Percentiles rank a stretch among this genome's conserved stretches.
Evolutionary conservation across 2,888 invertebrate genomes (phyloP).

Genomic region (Sabatieria punctata): DNA sequence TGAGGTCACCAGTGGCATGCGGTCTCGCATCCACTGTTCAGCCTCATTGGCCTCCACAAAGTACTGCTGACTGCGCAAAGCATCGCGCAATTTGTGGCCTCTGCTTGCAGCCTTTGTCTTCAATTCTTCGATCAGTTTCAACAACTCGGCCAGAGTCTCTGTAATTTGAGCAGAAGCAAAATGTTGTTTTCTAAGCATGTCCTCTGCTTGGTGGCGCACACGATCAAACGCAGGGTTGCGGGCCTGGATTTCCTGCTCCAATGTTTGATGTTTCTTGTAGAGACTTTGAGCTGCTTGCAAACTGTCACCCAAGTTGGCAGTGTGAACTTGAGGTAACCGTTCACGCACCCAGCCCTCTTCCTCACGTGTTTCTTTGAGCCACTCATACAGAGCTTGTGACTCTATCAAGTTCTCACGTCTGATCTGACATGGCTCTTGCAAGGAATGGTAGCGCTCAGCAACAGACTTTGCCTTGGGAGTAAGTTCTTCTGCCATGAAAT

Average conservation of each 20-base stretch:
- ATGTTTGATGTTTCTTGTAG: conserved; percentile 76
- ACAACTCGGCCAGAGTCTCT: conserved; percentile 46
- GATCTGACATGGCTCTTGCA: conserved; percentile 76
- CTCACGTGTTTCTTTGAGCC: conserved; percentile 75
- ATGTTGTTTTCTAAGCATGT: conserved; percentile 65
- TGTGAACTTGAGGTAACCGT: conserved; percentile 68
- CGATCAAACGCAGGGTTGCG: conserved; percentile 65
- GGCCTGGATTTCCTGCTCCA: conserved; percentile 72
- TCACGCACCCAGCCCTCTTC: conserved; percentile 79
- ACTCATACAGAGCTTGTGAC: conserved; percentile 66
- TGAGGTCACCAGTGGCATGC: conserved; percentile 27
- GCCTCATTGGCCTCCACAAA: conserved; percentile 75
- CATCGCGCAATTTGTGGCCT: conserved; percentile 20
- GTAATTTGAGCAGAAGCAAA: conserved; percentile 61
- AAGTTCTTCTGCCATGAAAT: conserved; percentile 77
- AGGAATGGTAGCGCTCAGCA: conserved; percentile 52
- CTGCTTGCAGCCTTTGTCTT: conserved; percentile 20
- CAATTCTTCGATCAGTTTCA: conserved; percentile 1
- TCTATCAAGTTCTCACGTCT: conserved; percentile 79
- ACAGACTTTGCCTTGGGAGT: conserved; percentile 51
- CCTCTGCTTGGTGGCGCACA: conserved; percentile 53
- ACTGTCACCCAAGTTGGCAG: conserved; percentile 79
- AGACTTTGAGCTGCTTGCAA: conserved; percentile 65
- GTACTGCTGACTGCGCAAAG: conserved; percentile 54
- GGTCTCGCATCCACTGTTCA: conserved; percentile 59